These are phyloP conservation scores for Phalacrocorax pelagicus DNA, from an alignment of 2,113 vertebrate genomes.

Conservation along the genomic window DNA sequence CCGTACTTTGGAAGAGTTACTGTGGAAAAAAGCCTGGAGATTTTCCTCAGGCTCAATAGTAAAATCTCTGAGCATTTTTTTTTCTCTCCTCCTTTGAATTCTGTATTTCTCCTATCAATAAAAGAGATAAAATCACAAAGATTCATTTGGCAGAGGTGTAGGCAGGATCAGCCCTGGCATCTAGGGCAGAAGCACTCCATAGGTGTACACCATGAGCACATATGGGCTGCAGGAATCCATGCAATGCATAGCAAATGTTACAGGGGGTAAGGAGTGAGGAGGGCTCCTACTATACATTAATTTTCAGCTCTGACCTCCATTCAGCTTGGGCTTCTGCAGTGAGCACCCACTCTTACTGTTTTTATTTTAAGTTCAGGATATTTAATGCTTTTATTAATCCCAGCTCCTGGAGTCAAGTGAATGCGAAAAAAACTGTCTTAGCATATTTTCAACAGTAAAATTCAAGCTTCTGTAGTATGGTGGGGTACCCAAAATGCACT, in stretches of 20 bases:
- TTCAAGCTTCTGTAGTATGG: background rate
- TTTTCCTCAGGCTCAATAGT: background rate
- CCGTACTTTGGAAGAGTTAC: background rate
- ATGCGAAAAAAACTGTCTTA: background rate
- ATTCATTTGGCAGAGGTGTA: background rate
- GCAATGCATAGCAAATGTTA: background rate
- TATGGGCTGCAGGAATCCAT: fast-evolving
- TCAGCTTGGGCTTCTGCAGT: background rate
- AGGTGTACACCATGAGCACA: background rate
- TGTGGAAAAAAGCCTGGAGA: background rate
- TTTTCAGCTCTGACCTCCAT: background rate
- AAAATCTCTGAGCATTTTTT: background rate
- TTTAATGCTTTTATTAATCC: background rate
- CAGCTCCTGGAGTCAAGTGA: background rate
- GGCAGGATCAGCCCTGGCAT: background rate
- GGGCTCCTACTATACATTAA: background rate
- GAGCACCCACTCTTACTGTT: background rate
- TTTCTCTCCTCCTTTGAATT: background rate
- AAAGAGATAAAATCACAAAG: background rate
- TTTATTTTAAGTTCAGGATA: background rate
- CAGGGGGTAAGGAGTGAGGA: background rate
- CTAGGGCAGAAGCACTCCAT: background rate
- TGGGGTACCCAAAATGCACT: background rate
- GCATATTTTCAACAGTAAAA: background rate
- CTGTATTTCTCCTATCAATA: background rate